A percentile compares a stretch with the other conserved stretches of the same genome.
phyloP scores from a whole-genome alignment of 1,140 invertebrate genomes.

The Drosophila murphyi region DNA sequence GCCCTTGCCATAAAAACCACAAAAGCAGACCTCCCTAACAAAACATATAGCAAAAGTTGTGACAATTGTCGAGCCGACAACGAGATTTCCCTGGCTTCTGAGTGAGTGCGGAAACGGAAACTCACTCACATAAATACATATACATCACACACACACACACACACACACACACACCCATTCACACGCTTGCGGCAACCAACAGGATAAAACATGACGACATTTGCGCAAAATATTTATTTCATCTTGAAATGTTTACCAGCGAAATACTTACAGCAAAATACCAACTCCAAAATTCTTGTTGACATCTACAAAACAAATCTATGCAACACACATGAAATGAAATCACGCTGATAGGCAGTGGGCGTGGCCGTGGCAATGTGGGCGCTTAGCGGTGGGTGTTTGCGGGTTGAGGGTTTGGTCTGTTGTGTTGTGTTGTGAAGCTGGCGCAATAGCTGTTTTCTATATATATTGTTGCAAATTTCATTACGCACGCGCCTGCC shows the following conservation, averaged over 20 bases:
- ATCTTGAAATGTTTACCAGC: slow-evolving; percentile 52
- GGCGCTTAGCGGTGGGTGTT: too few species aligned
- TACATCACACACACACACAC: too few species aligned
- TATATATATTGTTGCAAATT: slow-evolving; percentile 70
- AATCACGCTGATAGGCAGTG: slow-evolving; percentile 12
- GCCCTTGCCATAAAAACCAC: slow-evolving; percentile 59
- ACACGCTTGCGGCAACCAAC: not conserved
- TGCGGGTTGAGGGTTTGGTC: too few species aligned
- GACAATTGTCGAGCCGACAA: slow-evolving; percentile 64
- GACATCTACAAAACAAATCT: slow-evolving; percentile 65
- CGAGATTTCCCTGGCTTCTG: slow-evolving; percentile 34
- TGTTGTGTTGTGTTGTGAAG: not conserved
- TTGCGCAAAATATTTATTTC: slow-evolving; percentile 64
- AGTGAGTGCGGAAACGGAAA: slow-evolving; percentile 68
- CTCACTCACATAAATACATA: slow-evolving; percentile 38
- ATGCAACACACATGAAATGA: slow-evolving; percentile 43
- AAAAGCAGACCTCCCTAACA: slow-evolving; percentile 44
- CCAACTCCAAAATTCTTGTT: slow-evolving; percentile 64
- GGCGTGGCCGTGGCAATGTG: slow-evolving; percentile 6
- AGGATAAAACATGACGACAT: slow-evolving; percentile 9
- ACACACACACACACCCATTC: slow-evolving; percentile 26
- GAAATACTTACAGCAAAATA: slow-evolving; percentile 75
- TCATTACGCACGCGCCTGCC: slow-evolving; percentile 67
- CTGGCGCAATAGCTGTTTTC: slow-evolving; percentile 28
- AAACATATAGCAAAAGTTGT: slow-evolving; percentile 75